phyloP scores from a whole-genome alignment of 2,113 vertebrate genomes.

The Etheostoma spectabile region DNA sequence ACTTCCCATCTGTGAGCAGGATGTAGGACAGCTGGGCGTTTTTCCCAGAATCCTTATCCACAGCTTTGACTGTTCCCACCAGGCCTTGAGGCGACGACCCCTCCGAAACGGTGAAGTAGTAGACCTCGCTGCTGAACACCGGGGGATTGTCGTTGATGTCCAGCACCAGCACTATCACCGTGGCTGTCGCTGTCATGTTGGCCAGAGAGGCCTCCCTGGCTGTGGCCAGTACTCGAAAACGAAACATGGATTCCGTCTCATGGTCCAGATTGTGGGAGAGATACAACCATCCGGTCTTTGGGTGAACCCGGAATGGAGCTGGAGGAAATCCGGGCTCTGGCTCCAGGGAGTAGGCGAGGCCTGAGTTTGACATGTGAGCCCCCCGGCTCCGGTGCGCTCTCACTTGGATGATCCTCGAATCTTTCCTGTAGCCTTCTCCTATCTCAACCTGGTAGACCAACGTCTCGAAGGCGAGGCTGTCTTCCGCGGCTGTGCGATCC shows the following conservation, averaged over 20 bases:
- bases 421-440: constrained; percentile 84
- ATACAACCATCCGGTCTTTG: constrained; percentile 88
- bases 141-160: constrained; percentile 94
- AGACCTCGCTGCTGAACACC: constrained; percentile 79
- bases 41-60: constrained; percentile 89
- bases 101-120: constrained; percentile 91
- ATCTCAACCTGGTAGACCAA: constrained; percentile 91
- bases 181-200: constrained; percentile 81
- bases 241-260: constrained; percentile 81
- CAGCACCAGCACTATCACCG: constrained; percentile 85
- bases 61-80: constrained; percentile 87
- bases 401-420: constrained; percentile 85
- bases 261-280: constrained; percentile 87
- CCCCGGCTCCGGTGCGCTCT: constrained; percentile 76
- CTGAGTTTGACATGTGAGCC: background rate
- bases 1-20: constrained; percentile 90
- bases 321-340: constrained; percentile 69
- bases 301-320: constrained; percentile 84
- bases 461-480: constrained; percentile 87
- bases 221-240: constrained; percentile 84
- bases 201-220: constrained; percentile 41
- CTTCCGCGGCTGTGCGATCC: constrained; percentile 71
- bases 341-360: constrained; percentile 82
- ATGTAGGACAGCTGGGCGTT: constrained; percentile 92
- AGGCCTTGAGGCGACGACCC: constrained; percentile 85